Conservation (phyloP, 2,797 vertebrate genomes). For the Otolemur crassicaudatus region DNA sequence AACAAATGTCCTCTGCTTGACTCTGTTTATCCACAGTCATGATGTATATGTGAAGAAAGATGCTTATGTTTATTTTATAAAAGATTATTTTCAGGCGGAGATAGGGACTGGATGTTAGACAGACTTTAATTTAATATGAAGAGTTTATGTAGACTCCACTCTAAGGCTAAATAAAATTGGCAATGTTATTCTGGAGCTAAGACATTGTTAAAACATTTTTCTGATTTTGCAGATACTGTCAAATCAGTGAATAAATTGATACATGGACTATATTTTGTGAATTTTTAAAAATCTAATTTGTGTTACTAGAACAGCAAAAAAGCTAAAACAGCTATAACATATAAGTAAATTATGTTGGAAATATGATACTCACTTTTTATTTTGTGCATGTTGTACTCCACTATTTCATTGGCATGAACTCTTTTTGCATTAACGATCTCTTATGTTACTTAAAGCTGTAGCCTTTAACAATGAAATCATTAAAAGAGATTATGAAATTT, state of each 20-base stretch:
- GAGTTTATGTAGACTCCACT: slow-evolving; percentile 38
- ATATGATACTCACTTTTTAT: slow-evolving; percentile 28
- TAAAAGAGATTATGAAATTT: neutral
- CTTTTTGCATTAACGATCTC: slow-evolving; percentile 52
- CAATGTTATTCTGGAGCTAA: slow-evolving; percentile 46
- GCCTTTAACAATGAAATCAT: slow-evolving; percentile 48
- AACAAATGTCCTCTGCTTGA: neutral
- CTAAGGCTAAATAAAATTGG: neutral
- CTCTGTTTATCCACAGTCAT: neutral
- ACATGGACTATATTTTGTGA: slow-evolving; percentile 37
- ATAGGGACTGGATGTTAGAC: neutral
- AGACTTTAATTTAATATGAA: slow-evolving; percentile 65
- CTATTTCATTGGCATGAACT: slow-evolving; percentile 21
- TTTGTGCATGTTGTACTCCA: neutral
- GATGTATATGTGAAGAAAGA: neutral
- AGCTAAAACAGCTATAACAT: slow-evolving; percentile 13
- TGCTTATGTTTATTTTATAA: slow-evolving; percentile 14
- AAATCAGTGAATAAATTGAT: slow-evolving; percentile 38
- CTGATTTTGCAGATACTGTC: slow-evolving; percentile 48
- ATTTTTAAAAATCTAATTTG: slow-evolving; percentile 45
- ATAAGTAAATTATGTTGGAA: slow-evolving; percentile 19
- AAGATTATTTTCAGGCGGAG: slow-evolving; percentile 45
- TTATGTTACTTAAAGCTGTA: slow-evolving; percentile 14
- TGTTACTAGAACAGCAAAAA: slow-evolving; percentile 68
- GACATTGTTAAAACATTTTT: slow-evolving; percentile 21